phyloP scores from a whole-genome alignment of 2,797 vertebrate genomes.

The Lutjanus argentimaculatus region DNA sequence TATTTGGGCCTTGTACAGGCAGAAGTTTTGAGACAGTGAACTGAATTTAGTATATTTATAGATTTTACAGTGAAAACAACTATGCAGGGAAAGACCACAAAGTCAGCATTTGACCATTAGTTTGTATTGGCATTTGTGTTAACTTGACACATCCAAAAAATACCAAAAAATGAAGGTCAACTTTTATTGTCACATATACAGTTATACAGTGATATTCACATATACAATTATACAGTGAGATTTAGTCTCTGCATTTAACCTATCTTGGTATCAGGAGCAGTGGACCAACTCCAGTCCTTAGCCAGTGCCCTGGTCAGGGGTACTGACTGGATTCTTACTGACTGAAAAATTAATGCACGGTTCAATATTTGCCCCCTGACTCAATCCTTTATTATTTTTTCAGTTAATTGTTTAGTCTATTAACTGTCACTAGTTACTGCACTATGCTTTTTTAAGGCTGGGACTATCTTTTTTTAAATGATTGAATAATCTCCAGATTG shows the following conservation, averaged over 20 bases:
- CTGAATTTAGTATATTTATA: constrained; percentile 32
- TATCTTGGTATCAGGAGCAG: no score
- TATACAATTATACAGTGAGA: no score
- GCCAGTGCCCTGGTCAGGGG: no score
- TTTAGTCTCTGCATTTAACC: no score
- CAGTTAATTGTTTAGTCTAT: constrained; percentile 3
- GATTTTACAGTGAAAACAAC: constrained; percentile 48
- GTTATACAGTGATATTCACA: no score
- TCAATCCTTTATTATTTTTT: background rate
- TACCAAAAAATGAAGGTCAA: background rate
- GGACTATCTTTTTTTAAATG: constrained; percentile 1
- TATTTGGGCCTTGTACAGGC: constrained; percentile 10
- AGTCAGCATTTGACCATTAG: constrained; percentile 21
- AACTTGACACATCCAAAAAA: constrained; percentile 26
- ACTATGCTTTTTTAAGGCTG: background rate
- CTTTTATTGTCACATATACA: no score
- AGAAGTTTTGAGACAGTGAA: constrained; percentile 42
- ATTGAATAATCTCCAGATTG: accelerated
- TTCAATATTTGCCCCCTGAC: constrained; percentile 17
- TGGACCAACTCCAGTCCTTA: no score
- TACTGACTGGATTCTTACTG: no score
- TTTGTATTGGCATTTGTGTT: constrained; percentile 45
- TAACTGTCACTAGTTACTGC: background rate
- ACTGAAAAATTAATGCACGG: background rate
- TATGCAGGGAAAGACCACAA: constrained; percentile 21